These are phyloP conservation scores for Autographa gamma DNA, from an alignment of 2,888 invertebrate species.

Conservation along the genomic window DNA sequence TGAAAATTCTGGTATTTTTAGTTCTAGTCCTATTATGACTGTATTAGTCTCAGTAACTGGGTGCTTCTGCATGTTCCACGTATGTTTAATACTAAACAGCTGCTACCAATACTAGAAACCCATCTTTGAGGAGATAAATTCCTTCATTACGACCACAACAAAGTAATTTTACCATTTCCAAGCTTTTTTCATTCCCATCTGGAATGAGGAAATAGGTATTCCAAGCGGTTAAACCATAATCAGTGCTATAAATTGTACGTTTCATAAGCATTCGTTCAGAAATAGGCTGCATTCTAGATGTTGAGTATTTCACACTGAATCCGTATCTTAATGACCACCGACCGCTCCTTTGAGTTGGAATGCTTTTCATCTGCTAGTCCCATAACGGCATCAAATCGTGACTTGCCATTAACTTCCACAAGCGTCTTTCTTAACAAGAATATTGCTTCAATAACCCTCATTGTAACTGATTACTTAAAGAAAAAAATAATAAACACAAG, in stretches of 20 bases:
- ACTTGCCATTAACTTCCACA: conserved; percentile 63
- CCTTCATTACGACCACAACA: conserved; percentile 1
- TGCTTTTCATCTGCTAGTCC: conserved; percentile 56
- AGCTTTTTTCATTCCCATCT: neutral
- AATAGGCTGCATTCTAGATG: conserved; percentile 27
- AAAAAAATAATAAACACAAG: conserved; percentile 24
- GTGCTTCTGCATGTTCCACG: neutral
- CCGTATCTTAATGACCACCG: conserved; percentile 29
- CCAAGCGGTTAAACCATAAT: conserved; percentile 6
- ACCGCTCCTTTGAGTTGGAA: conserved; percentile 48
- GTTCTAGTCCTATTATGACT: neutral
- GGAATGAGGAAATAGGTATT: conserved; percentile 19
- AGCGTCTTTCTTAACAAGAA: conserved; percentile 57
- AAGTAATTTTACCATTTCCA: neutral
- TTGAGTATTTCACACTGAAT: conserved; percentile 29
- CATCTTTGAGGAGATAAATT: neutral
- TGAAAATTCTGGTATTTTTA: conserved; percentile 24
- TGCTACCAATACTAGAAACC: neutral
- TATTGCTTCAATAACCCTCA: conserved; percentile 43
- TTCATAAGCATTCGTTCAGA: conserved; percentile 21
- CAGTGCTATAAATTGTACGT: conserved; percentile 8
- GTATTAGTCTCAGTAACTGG: neutral
- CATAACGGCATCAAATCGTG: conserved; percentile 72
- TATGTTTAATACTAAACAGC: neutral
- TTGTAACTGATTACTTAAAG: conserved; percentile 37